Conservation (phyloP, 2,888 invertebrate genomes). For the Zelleria hepariella region DNA sequence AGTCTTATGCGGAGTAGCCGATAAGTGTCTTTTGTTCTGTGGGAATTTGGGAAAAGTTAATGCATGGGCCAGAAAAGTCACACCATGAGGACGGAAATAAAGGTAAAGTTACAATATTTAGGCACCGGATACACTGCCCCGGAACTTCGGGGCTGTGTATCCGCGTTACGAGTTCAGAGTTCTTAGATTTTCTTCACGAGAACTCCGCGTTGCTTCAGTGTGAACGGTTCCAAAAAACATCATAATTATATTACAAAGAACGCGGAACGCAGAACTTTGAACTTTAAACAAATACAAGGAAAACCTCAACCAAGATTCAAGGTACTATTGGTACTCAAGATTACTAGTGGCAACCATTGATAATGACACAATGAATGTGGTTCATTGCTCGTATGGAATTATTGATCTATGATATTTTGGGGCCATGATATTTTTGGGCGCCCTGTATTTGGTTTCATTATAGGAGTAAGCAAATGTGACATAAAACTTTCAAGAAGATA, state of each 20-base stretch:
- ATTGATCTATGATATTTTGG: not conserved
- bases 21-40: constrained; percentile 26
- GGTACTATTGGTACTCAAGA: no score
- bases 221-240: no score
- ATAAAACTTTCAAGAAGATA: constrained; percentile 10
- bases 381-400: not conserved
- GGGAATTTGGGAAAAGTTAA: not conserved
- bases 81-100: not conserved
- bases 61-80: not conserved
- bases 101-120: not conserved
- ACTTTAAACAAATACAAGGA: no score
- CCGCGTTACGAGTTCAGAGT: no score
- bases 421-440: not conserved
- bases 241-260: no score
- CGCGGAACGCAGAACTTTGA: no score
- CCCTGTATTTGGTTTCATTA: not conserved
- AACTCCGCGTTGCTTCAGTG: no score
- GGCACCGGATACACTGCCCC: no score
- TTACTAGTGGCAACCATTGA: no score
- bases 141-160: no score
- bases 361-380: not conserved
- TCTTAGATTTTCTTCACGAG: no score
- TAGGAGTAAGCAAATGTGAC: not conserved
- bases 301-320: no score
- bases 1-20: constrained; percentile 39